Evolutionary conservation across 2,113 vertebrate genomes (phyloP).

Genomic region (Psettodes erumei): DNA sequence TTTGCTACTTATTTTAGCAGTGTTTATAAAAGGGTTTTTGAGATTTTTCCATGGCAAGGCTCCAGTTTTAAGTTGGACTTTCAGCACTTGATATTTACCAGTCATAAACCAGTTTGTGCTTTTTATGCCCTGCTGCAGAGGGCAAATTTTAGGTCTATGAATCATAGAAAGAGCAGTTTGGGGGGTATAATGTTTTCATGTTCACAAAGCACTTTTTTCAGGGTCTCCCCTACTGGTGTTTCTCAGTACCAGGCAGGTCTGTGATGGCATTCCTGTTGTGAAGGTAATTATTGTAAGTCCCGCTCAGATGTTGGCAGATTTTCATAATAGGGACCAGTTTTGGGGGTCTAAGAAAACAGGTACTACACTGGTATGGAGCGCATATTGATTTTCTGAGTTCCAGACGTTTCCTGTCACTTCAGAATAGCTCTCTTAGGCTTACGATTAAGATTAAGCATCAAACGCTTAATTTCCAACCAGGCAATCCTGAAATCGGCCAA

Average conservation of each 20-base stretch:
- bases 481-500: neutral
- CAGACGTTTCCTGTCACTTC: constrained; percentile 35
- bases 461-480: constrained; percentile 1
- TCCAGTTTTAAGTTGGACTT: constrained; percentile 39
- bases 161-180: constrained; percentile 22
- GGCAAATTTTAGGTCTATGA: constrained; percentile 14
- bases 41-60: constrained; percentile 36
- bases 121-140: constrained; percentile 28
- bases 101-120: constrained; percentile 12
- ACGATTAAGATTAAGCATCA: constrained; percentile 4
- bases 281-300: constrained; percentile 56
- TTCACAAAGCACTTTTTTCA: constrained; percentile 21
- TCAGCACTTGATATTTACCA: constrained; percentile 20
- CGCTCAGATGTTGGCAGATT: constrained; percentile 35
- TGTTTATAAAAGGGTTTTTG: constrained; percentile 43
- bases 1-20: constrained; percentile 27
- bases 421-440: constrained; percentile 1
- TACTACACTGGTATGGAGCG: neutral
- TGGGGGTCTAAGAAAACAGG: constrained; percentile 58
- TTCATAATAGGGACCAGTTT: constrained; percentile 48
- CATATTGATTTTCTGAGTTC: constrained; percentile 30
- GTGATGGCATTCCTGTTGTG: constrained; percentile 43
- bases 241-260: constrained; percentile 58
- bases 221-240: constrained; percentile 45
- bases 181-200: constrained; percentile 25